phyloP scores from a whole-genome alignment of 2,797 vertebrate genomes.

The Thripadectes ignobilis region DNA sequence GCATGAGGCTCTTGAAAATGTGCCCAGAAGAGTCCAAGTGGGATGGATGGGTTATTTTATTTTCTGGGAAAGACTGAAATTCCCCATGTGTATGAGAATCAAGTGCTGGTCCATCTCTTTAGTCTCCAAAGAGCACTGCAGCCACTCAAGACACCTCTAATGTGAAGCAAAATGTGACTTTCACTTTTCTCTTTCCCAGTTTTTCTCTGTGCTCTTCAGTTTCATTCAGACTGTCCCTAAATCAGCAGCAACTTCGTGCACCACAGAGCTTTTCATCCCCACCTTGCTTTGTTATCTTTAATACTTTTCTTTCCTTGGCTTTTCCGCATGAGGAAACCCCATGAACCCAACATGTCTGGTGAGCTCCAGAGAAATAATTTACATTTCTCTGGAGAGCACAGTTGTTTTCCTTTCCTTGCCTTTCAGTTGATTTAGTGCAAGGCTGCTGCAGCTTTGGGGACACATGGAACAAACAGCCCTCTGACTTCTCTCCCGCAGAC shows the following conservation, averaged over 20 bases:
- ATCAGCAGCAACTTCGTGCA: neutral
- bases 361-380: constrained; percentile 11
- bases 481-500: neutral
- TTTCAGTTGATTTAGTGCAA: constrained; percentile 26
- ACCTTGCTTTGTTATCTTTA: neutral
- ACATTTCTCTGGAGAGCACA: neutral
- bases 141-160: neutral
- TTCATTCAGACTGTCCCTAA: neutral
- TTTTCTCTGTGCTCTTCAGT: neutral
- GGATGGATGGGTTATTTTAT: neutral
- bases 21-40: neutral
- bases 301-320: neutral
- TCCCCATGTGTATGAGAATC: neutral
- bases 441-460: constrained; percentile 32
- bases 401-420: constrained; percentile 29
- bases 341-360: neutral
- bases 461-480: constrained; percentile 26
- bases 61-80: neutral
- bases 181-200: neutral
- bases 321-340: neutral
- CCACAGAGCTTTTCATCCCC: neutral
- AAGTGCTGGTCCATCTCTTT: neutral
- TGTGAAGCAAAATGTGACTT: neutral
- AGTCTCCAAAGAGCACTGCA: neutral
- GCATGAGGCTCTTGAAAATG: neutral